phyloP scores from a whole-genome alignment of 1,140 invertebrate species.

The Thalassaphorura encarpata region DNA sequence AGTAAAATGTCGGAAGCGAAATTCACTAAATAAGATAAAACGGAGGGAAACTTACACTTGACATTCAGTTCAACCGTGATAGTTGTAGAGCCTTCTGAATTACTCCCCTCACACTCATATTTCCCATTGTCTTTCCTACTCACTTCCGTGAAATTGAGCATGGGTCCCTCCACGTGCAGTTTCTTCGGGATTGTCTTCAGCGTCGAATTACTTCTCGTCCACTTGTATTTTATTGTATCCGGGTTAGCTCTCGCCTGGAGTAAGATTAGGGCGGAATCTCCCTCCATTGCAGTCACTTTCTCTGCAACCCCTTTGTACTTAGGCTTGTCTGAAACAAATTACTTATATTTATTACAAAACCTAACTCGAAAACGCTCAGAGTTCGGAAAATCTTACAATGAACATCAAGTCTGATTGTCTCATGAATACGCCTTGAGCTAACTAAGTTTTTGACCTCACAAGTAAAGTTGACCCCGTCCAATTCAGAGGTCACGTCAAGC shows the following conservation, averaged over 20 bases:
- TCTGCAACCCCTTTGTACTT: slow-evolving; percentile 40
- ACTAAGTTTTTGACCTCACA: slow-evolving; percentile 82
- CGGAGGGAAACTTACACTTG: slow-evolving; percentile 75
- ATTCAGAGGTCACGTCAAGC: slow-evolving; percentile 72
- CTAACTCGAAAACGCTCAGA: background rate
- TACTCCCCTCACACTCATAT: slow-evolving; percentile 77
- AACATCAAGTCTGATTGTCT: slow-evolving; percentile 76
- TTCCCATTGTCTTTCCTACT: slow-evolving; percentile 70
- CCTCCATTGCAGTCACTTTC: slow-evolving; percentile 61
- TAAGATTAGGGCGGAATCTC: slow-evolving; percentile 66
- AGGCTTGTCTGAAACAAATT: slow-evolving; percentile 46
- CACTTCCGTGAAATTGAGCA: slow-evolving; percentile 71
- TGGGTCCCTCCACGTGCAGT: slow-evolving; percentile 63
- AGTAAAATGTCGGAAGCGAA: too few relatives aligned
- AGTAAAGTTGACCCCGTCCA: slow-evolving; percentile 79
- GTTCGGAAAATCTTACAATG: slow-evolving; percentile 65
- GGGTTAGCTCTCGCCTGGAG: slow-evolving; percentile 79
- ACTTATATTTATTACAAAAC: too few relatives aligned
- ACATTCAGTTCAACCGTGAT: slow-evolving; percentile 75
- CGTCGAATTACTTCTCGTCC: slow-evolving; percentile 71
- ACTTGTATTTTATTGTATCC: slow-evolving; percentile 63
- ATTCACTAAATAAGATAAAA: too few relatives aligned
- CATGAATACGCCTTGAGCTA: slow-evolving; percentile 72
- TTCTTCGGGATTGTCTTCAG: slow-evolving; percentile 42
- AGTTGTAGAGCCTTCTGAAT: slow-evolving; percentile 72